Conservation (phyloP, 2,113 vertebrate species). For the Notarius quadriscutis region DNA sequence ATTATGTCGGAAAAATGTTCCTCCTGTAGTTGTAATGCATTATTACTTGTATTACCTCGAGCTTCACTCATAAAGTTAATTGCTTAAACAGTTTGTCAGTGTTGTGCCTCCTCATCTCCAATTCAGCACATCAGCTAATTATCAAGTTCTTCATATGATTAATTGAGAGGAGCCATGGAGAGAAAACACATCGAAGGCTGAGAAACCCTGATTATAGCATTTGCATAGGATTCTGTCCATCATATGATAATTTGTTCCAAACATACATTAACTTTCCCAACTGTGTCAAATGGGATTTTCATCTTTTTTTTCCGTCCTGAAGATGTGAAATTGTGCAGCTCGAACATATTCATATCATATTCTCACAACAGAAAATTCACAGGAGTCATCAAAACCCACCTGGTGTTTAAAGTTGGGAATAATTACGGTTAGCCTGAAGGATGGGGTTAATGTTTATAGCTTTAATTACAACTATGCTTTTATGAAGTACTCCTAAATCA, state of each 20-base stretch:
- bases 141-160: constrained; percentile 12
- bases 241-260: not conserved
- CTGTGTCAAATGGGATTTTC: not conserved
- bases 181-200: not conserved
- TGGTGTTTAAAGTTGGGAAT: not conserved
- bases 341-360: not conserved
- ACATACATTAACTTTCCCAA: not conserved
- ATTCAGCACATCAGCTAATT: constrained; percentile 24
- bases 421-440: not conserved
- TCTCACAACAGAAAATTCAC: not conserved
- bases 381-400: not conserved
- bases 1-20: not conserved
- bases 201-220: not conserved
- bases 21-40: not conserved
- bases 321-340: not conserved
- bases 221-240: not conserved
- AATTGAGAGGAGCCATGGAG: not conserved
- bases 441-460: not conserved
- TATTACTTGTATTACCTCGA: not conserved
- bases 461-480: not conserved
- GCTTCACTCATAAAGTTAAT: not conserved
- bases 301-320: not conserved
- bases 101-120: not conserved
- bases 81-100: not conserved
- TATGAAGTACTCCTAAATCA: not conserved